These are phyloP conservation scores for Muscidifurax raptorellus DNA, from an alignment of 1,140 invertebrate species.

Conservation along the genomic window DNA sequence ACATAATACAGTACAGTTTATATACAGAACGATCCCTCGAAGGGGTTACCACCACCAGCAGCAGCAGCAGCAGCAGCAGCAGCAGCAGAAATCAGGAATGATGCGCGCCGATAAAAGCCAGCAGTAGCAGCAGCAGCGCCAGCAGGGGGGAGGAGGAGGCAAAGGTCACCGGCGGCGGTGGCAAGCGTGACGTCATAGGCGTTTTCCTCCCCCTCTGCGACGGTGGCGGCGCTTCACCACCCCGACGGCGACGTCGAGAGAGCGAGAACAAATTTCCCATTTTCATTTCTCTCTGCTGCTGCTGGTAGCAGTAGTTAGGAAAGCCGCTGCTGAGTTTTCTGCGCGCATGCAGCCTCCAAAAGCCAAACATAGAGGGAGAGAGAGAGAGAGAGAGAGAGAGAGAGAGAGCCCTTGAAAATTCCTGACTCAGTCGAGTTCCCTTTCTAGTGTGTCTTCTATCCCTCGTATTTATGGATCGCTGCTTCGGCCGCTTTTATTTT, in stretches of 20 bases:
- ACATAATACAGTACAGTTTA: too few relatives aligned
- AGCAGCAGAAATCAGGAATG: slow-evolving; percentile 34
- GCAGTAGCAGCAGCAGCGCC: not conserved
- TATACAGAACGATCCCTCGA: not conserved
- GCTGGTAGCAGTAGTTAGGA: not conserved
- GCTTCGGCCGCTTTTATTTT: slow-evolving; percentile 7
- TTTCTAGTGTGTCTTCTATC: not conserved
- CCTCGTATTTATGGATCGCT: not conserved
- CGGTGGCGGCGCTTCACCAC: not conserved
- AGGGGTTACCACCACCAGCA: not conserved
- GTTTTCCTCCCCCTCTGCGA: not conserved
- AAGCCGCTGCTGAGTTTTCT: not conserved
- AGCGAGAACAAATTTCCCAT: slow-evolving; percentile 26
- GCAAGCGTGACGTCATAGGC: slow-evolving; percentile 47
- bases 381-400: not conserved
- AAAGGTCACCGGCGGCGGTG: slow-evolving; percentile 39
- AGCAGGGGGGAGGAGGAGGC: slow-evolving; percentile 26
- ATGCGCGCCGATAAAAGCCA: slow-evolving; percentile 35
- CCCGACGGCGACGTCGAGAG: slow-evolving; percentile 1
- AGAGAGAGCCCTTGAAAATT: slow-evolving; percentile 43
- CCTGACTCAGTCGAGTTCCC: slow-evolving; percentile 25
- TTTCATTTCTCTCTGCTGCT: slow-evolving; percentile 25
- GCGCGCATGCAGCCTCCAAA: not conserved
- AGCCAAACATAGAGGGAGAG: not conserved
- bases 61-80: not conserved